Evolutionary conservation across 2,797 vertebrate genomes (phyloP).

Genomic region (Karalla daura): DNA sequence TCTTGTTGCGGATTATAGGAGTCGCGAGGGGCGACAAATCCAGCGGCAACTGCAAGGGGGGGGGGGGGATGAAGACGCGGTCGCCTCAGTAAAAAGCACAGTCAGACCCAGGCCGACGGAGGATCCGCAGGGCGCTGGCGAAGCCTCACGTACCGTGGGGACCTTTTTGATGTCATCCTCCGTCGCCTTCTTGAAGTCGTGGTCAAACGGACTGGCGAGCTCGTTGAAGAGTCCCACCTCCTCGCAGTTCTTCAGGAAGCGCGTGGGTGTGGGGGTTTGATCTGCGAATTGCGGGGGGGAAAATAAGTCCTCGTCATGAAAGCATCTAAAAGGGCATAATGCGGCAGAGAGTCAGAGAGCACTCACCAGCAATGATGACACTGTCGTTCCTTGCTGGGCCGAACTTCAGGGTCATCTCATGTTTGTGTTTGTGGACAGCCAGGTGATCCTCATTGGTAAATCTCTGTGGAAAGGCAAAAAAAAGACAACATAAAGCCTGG

Average conservation of each 20-base stretch:
- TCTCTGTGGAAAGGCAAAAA: slow-evolving; percentile 81
- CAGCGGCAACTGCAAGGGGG: slow-evolving; percentile 89
- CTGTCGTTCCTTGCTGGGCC: slow-evolving; percentile 98
- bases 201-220: slow-evolving; percentile 97
- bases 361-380: slow-evolving; percentile 97
- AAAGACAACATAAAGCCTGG: neutral
- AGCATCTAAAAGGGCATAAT: too few species aligned
- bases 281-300: too few species aligned
- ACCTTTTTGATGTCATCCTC: slow-evolving; percentile 99
- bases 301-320: neutral
- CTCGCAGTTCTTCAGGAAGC: slow-evolving; percentile 99
- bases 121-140: too few species aligned
- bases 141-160: too few species aligned
- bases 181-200: slow-evolving; percentile 98
- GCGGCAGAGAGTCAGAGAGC: slow-evolving; percentile 9
- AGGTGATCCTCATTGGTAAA: slow-evolving; percentile 99
- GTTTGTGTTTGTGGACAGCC: slow-evolving; percentile 99
- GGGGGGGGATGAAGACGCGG: slow-evolving; percentile 7
- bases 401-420: slow-evolving; percentile 99
- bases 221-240: slow-evolving; percentile 99
- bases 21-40: slow-evolving; percentile 98
- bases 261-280: slow-evolving; percentile 99
- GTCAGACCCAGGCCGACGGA: too few species aligned
- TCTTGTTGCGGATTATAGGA: slow-evolving; percentile 96
- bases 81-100: too few species aligned